Evolutionary conservation across 2,888 invertebrate genomes (phyloP), one percentile per base, ranked within the genome.

Genomic region (Ariolimax columbianus): DNA sequence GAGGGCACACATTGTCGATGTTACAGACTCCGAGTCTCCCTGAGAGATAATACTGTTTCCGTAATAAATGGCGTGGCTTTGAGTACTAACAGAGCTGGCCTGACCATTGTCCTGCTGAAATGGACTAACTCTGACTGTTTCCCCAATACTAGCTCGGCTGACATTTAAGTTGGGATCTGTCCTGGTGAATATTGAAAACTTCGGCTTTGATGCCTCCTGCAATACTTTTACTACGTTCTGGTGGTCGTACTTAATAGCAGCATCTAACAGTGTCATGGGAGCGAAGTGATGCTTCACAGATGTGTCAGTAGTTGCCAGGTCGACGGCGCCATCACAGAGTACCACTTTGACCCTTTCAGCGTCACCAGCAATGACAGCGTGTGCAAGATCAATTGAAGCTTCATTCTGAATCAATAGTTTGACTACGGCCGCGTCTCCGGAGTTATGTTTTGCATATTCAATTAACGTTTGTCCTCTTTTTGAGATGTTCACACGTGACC

Each of bases 331-430:
- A 85, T 93, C 91, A 83, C 89, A 89, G 47, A 92, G 73, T 30
- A 93, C 87, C 79, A 89, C 88, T 43, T 89, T 78, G 92, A 93
- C 92, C n/a, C 90, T 82, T 19, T 90, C 89, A 30, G 88, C 89
- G 77, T 93, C 93, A 0, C 93, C 93, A 9, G 93, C 93, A 77
- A 93, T 91, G 1, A 92, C 92, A 14, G 93, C 93, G 81, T 93
- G 93, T 0, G 93, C 93, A 75, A 93, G 91, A 80, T 92, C 92
- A 26, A 92, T 89, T 14, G 91, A 89, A 4, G 92, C 91, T 82
- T 92, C 91, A 80, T 91, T 89, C 23, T 91, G 88, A 11, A 90
- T 86, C 33, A 92, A 87, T 87, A 90, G 88, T 78, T 90, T 89
- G 17, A 91, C 83, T 26, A 92, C 90, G 75, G 90, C 89, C n/a